Evolutionary conservation across 2,888 invertebrate genomes (phyloP), one percentile per base, ranked within the genome.

Genomic region (Pyrocoelia pectoralis): DNA sequence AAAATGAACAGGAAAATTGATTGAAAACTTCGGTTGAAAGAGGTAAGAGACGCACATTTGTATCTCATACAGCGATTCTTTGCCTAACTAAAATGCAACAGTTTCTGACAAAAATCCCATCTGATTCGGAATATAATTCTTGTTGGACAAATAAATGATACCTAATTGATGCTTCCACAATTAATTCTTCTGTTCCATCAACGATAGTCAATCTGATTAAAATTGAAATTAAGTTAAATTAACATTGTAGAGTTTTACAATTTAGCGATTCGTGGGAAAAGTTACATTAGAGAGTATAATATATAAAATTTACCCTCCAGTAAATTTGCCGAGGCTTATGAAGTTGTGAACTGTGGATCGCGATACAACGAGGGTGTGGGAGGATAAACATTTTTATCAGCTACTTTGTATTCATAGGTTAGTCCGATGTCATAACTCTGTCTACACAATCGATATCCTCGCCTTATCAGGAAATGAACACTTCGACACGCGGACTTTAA

Each of bases 381-480:
- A 74, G 77, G 76, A 78, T 80, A 79, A 80, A 80, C 79, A 80
- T 80, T 80, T 80, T 81, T 80, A 80, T 80, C 80, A 79, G 78
- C 80, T 76, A 78, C 80, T 81, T 80, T 80, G 79, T 80, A 81
- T 81, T 80, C 81, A 80, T 80, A 77, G 78, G 78, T 78, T 77
- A 77, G 72, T 72, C 73, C 76, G 75, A 79, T 79, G 79, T 80
- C 81, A 80, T 80, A 81, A 80, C 80, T 80, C 77, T 76, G 76
- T 79, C 74, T 75, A 78, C 76, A 76, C 74, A 79, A 77, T 77
- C 78, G 77, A 77, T 78, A 77, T 71, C 70, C 69, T 68, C 66
- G 72, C 73, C 77, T 78, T 79, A 79, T 79, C 79, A 76, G 77
- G 76, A 77, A 77, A 77, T 76, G 78, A 79, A 77, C 79, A 79